Evolutionary conservation across 2,113 vertebrate genomes (phyloP).

Genomic region (Crypturellus undulatus): DNA sequence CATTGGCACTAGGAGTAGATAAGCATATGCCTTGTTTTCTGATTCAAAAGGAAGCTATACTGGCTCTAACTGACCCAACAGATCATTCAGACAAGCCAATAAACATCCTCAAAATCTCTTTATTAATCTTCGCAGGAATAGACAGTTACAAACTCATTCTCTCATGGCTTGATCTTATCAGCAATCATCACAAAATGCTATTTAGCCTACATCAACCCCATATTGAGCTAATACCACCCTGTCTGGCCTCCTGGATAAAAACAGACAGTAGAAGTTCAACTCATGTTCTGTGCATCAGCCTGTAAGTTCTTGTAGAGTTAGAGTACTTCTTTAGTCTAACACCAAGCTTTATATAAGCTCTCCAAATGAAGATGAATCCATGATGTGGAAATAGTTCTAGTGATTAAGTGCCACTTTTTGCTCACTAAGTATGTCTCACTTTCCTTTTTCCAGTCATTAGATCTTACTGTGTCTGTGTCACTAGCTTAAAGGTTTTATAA

Average conservation of each 20-base stretch:
- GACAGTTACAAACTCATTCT: background rate
- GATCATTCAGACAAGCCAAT: background rate
- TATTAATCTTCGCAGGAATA: background rate
- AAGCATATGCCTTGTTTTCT: background rate
- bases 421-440: background rate
- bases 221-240: background rate
- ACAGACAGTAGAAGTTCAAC: background rate
- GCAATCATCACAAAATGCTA: background rate
- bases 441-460: background rate
- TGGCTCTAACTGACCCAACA: background rate
- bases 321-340: constrained; percentile 6
- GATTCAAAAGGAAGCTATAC: background rate
- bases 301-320: background rate
- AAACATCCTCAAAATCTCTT: background rate
- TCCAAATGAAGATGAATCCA: constrained; percentile 21
- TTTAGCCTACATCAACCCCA: background rate
- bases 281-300: background rate
- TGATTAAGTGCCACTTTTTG: background rate
- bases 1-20: background rate
- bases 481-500: background rate
- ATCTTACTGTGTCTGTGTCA: background rate
- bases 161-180: background rate
- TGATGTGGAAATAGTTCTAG: background rate
- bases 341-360: background rate
- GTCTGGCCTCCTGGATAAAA: background rate